Conservation (phyloP, 2,888 invertebrate species). For the Coenonympha glycerion region DNA sequence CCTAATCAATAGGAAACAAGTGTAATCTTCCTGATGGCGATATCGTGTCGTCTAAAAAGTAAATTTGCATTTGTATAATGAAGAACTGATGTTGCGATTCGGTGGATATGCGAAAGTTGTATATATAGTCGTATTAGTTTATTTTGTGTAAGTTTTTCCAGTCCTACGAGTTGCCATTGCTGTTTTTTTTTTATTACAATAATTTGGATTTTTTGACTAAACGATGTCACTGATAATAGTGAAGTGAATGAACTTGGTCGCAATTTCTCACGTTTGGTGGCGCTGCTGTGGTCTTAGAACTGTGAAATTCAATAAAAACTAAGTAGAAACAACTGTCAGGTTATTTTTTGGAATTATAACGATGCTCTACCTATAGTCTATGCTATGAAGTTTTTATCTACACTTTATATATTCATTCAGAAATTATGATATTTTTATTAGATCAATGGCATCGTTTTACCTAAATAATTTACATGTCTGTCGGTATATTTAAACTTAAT, state of each 20-base stretch:
- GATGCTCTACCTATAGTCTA: too few relatives aligned
- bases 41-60: slow-evolving; percentile 20
- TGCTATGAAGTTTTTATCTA: too few relatives aligned
- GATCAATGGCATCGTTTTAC: slow-evolving; percentile 14
- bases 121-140: slow-evolving; percentile 26
- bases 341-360: too few relatives aligned
- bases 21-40: slow-evolving; percentile 18
- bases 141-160: slow-evolving; percentile 23
- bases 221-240: too few relatives aligned
- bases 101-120: slow-evolving; percentile 31
- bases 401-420: too few relatives aligned
- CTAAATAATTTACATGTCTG: slow-evolving; percentile 7
- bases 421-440: background rate
- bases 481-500: slow-evolving; percentile 5
- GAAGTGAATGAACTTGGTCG: too few relatives aligned
- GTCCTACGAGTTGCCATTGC: slow-evolving; percentile 27
- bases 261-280: too few relatives aligned
- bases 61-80: slow-evolving; percentile 33
- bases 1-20: slow-evolving; percentile 18
- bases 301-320: too few relatives aligned
- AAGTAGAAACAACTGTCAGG: too few relatives aligned
- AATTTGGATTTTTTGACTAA: slow-evolving; percentile 7
- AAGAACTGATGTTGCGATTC: slow-evolving; percentile 33
- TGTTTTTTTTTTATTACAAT: slow-evolving; percentile 12
- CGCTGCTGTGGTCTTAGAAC: too few relatives aligned